Evolutionary conservation across 2,888 invertebrate genomes (phyloP), one percentile per base, ranked within the genome.

Genomic region (Tethea ocularis): DNA sequence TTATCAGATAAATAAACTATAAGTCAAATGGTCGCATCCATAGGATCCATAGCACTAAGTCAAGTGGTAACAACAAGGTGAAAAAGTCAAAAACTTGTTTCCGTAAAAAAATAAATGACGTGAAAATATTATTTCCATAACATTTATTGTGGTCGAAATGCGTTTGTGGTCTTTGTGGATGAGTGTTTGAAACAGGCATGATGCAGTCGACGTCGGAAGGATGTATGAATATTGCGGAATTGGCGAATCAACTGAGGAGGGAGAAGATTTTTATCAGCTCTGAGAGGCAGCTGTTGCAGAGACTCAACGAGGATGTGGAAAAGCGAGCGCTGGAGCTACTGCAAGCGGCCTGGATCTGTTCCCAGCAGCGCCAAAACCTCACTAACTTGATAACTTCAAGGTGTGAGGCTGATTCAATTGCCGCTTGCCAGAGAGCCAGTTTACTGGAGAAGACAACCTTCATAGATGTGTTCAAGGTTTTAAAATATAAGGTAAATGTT

Each of bases 241-340:
- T 93, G 68, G 93, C 93, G 26, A 90, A 89, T 68, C 96, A 96
- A 82, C 91, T 98, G 69, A 94, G 96, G 60, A 95, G 97, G 82
- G 99, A 99, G 87, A 96, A 97, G 75, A 94, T 98, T 60, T 98
- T 98, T 84, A 96, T 98, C 59, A 95, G 95, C 71, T 96, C 97
- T 3, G 98, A 99, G 84, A 96, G 97, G 84, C 95, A 96, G 78
- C 95, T 97, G 84, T 95, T 97, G 77, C 96, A 96, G 74, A 94
- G 94, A 75, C 91, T 97, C 36, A 97, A 97, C 83, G 95, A 96
- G 81, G 95, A 96, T 77, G 95, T 97, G 72, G 93, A 93, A 68
- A 89, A 88, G 64, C 93, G 91, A 75, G 93, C 94, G 15, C 79
- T 93, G 65, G 93, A 94, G 72, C 85, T 95, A 66, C 89, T 94